These are phyloP conservation scores for Cryptoleucopteryx plumbea DNA, from an alignment of 2,113 vertebrate genomes.

Conservation along the genomic window DNA sequence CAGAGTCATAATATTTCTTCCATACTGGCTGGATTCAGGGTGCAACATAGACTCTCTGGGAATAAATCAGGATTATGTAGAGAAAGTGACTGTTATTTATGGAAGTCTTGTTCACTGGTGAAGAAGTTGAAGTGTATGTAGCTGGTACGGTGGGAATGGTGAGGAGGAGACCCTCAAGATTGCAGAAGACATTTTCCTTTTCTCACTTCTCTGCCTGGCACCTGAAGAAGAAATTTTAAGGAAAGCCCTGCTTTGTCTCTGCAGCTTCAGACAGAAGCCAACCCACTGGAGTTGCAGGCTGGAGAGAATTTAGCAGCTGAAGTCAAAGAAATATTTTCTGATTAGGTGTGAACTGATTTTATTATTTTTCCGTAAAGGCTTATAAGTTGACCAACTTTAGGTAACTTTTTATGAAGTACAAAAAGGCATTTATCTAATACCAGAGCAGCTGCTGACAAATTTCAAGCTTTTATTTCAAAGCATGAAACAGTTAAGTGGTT, in stretches of 20 bases:
- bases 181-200: not conserved
- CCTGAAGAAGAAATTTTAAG: not conserved
- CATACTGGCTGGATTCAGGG: not conserved
- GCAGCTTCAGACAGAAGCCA: not conserved
- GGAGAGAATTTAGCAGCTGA: conserved; percentile 32
- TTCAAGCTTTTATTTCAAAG: conserved; percentile 50
- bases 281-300: conserved; percentile 9
- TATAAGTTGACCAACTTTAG: conserved; percentile 43
- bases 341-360: conserved; percentile 60
- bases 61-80: conserved; percentile 40
- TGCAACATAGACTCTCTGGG: not conserved
- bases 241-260: not conserved
- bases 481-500: conserved; percentile 26
- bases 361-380: conserved; percentile 39
- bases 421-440: conserved; percentile 42
- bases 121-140: not conserved
- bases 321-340: conserved; percentile 52
- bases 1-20: conserved; percentile 28
- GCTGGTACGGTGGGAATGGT: not conserved
- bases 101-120: not conserved
- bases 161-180: not conserved
- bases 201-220: not conserved
- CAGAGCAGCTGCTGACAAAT: conserved; percentile 59
- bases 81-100: conserved; percentile 5
- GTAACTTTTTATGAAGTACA: conserved; percentile 53